Evolutionary conservation across 2,797 vertebrate species (phyloP), one percentile per base, ranked within the genome.

Genomic region (Chelon auratus): DNA sequence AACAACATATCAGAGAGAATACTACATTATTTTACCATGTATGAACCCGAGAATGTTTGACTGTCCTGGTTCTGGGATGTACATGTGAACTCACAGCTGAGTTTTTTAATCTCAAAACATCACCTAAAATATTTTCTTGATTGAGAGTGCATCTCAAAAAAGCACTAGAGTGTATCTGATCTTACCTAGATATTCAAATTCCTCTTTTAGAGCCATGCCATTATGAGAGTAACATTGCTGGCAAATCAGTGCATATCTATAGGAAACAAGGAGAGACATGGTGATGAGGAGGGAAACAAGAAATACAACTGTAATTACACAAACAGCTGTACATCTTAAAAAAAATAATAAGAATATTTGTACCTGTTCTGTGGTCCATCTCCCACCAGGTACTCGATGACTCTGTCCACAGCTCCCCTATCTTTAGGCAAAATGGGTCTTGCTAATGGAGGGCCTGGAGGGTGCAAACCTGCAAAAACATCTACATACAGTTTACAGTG

Each of bases 341-440:
- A 43, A 43, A 43, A 43, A 22, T 22, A 22, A 43, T 2, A 4
- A 3, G 13, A 3, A 40, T 3, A 15, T 43, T 17, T 50, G 62
- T 11, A 99, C 98, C 97, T 97, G 95, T 99, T 99, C 86, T 99
- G 97, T 71, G 98, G 97, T 88, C 97, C 97, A 73, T 99, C 97
- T 5, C 98, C 97, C 61, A 99, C 97, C 80, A 99, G 93, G 89
- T 98, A 99, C 78, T 99, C 98, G 65, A 99, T 95, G 86, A 99
- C 93, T 92, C 97, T 83, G 88, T 99, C 97, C 87, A 99, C 24
- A 45, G 96, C 83, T 63, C 97, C 95, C 51, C 97, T 93, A 80
- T 99, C 97, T 91, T 95, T 93, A 54, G 97, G 96, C 68, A 99
- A 95, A 87, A 99, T 92, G 57, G 97, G 96, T 82, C 97, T 95